Evolutionary conservation across 2,888 invertebrate species (phyloP).

Genomic region (Pinctada fucata): DNA sequence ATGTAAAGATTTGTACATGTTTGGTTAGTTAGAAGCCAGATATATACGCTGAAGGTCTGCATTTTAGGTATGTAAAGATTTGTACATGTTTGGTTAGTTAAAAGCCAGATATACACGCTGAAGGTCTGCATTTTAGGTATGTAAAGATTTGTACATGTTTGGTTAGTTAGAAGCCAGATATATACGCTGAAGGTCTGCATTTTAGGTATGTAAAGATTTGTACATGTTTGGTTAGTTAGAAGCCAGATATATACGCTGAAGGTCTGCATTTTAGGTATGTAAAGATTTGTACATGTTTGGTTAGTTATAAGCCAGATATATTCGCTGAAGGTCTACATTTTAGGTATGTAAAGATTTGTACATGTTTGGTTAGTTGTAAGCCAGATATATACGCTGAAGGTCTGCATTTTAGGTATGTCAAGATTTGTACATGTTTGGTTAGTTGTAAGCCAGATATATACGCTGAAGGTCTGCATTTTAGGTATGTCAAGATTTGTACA

Average conservation of each 20-base stretch:
- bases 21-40: background rate
- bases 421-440: background rate
- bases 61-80: constrained; percentile 11
- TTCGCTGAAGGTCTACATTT: background rate
- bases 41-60: background rate
- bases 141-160: background rate
- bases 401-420: background rate
- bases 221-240: constrained; percentile 71
- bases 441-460: constrained; percentile 87
- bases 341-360: background rate
- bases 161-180: background rate
- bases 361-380: background rate
- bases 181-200: background rate
- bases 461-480: constrained; percentile 98
- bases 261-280: constrained; percentile 91
- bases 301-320: background rate
- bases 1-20: constrained; percentile 16
- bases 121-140: constrained; percentile 94
- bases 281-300: background rate
- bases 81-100: too few species aligned
- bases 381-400: background rate
- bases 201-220: background rate
- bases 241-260: constrained; percentile 94
- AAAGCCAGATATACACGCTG: constrained; percentile 93
- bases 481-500: constrained; percentile 64